Conservation (phyloP, 1,140 invertebrate species). For the Melipona quadrifasciata region DNA sequence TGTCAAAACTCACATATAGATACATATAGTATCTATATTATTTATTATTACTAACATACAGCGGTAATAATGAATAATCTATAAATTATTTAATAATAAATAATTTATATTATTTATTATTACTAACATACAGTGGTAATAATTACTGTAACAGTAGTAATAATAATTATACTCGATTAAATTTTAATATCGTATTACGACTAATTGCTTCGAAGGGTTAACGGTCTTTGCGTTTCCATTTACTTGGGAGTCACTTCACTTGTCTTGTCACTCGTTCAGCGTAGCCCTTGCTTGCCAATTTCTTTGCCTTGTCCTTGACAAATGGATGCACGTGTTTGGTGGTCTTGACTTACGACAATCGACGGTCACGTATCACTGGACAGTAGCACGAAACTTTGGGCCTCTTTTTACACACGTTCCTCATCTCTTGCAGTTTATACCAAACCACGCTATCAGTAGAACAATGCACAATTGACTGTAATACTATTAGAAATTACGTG, state of each 20-base stretch:
- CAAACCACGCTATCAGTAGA: not conserved
- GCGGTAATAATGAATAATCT: no score
- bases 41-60: no score
- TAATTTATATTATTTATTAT: no score
- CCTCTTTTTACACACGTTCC: not conserved
- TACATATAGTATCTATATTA: no score
- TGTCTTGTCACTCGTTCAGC: slow-evolving; percentile 51
- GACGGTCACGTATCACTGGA: slow-evolving; percentile 71
- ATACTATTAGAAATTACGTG: not conserved
- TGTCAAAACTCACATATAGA: no score
- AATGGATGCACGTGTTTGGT: slow-evolving; percentile 54
- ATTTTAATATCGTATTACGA: not conserved
- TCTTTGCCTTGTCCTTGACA: slow-evolving; percentile 43
- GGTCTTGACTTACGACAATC: slow-evolving; percentile 56
- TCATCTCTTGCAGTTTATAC: not conserved
- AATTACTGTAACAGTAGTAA: not conserved
- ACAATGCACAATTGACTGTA: not conserved
- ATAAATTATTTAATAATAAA: no score
- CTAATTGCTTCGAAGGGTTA: slow-evolving; percentile 11
- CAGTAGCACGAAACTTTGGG: slow-evolving; percentile 61
- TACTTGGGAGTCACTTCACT: slow-evolving; percentile 20
- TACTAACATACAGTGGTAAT: no score
- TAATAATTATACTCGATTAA: not conserved
- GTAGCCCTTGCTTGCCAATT: slow-evolving; percentile 44
- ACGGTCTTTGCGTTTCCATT: not conserved